A percentile compares a stretch with the other conserved stretches of the same genome.
These are phyloP conservation scores for Sesia apiformis DNA, from an alignment of 2,888 invertebrate species.

Conservation along the genomic window DNA sequence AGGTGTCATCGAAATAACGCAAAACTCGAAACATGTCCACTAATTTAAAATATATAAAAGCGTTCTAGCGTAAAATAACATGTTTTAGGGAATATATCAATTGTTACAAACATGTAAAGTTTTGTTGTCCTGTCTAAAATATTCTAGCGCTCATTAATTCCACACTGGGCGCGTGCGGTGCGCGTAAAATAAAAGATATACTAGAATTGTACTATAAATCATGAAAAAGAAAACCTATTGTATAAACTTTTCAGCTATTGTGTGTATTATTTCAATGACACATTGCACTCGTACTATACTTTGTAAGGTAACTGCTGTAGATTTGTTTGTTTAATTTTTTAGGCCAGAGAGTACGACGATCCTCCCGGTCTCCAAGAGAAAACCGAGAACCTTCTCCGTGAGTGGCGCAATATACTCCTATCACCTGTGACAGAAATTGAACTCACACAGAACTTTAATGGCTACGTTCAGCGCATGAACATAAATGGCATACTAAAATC, in stretches of 20 bases:
- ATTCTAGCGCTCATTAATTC: too few relatives aligned
- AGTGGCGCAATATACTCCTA: constrained; percentile 96
- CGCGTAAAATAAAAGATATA: too few relatives aligned
- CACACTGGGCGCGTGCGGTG: too few relatives aligned
- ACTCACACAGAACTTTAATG: constrained; percentile 91
- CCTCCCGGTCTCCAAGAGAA: constrained; percentile 96
- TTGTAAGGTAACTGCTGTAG: neutral
- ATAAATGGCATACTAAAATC: constrained; percentile 92
- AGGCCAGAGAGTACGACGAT: constrained; percentile 88
- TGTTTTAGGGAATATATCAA: too few relatives aligned
- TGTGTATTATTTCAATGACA: too few relatives aligned
- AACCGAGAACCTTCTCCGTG: constrained; percentile 93
- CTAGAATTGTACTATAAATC: neutral
- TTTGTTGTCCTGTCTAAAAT: too few relatives aligned
- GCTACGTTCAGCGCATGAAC: constrained; percentile 98
- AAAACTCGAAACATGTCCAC: too few relatives aligned
- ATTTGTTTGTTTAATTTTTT: neutral
- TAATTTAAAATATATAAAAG: too few relatives aligned
- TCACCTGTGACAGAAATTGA: constrained; percentile 86
- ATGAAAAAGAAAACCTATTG: neutral
- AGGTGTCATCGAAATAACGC: too few relatives aligned
- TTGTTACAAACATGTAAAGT: too few relatives aligned
- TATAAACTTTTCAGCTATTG: neutral
- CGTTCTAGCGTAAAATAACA: too few relatives aligned
- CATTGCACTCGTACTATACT: neutral